phyloP scores from a whole-genome alignment of 2,113 vertebrate species.

The Acinonyx jubatus region DNA sequence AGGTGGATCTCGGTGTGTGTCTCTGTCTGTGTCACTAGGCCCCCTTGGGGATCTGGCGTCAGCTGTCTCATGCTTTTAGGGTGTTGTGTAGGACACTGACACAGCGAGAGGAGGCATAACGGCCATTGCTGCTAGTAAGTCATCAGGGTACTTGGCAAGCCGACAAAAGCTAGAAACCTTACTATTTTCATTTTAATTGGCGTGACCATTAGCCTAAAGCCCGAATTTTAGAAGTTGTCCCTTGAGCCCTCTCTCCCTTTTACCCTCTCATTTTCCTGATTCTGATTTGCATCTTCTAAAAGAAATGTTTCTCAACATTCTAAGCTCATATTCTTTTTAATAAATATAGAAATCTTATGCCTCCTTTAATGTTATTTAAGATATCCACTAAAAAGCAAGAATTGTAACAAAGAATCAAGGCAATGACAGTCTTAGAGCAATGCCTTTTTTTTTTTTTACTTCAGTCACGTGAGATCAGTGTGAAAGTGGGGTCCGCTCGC shows the following conservation, averaged over 20 bases:
- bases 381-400: slow-evolving; percentile 37
- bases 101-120: not conserved
- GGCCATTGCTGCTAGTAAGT: slow-evolving; percentile 39
- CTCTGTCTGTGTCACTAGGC: not conserved
- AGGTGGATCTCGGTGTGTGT: not conserved
- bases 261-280: slow-evolving; percentile 43
- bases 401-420: not conserved
- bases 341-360: slow-evolving; percentile 21
- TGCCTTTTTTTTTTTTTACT: not conserved
- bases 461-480: not conserved
- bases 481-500: not conserved
- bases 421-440: not conserved
- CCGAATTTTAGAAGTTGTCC: slow-evolving; percentile 48
- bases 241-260: slow-evolving; percentile 35
- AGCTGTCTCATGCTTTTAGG: not conserved
- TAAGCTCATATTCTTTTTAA: not conserved
- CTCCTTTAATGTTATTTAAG: slow-evolving; percentile 44
- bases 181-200: slow-evolving; percentile 76
- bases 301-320: slow-evolving; percentile 9
- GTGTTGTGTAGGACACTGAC: not conserved
- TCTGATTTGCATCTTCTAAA: slow-evolving; percentile 46
- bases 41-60: not conserved
- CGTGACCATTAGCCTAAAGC: slow-evolving; percentile 63
- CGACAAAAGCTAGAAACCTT: slow-evolving; percentile 36
- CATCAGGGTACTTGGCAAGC: slow-evolving; percentile 56